These are phyloP conservation scores for Ryuthela nishihirai DNA, from an alignment of 2,888 invertebrate genomes.

Conservation along the genomic window DNA sequence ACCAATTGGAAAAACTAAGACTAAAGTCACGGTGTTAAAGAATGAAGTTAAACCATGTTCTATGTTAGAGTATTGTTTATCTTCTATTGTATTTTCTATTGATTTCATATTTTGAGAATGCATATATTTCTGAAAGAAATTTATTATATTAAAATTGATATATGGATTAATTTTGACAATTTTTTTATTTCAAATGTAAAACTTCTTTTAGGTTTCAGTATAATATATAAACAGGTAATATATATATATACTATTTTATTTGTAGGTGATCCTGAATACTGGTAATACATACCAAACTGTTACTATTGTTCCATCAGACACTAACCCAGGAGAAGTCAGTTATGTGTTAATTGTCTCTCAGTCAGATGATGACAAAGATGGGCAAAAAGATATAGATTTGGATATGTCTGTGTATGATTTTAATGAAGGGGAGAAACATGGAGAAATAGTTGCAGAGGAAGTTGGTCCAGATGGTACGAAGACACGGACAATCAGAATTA, in stretches of 20 bases:
- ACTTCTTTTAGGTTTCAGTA: no score
- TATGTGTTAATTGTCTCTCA: conserved; percentile 78
- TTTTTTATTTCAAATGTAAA: no score
- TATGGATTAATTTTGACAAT: no score
- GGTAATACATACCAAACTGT: conserved; percentile 72
- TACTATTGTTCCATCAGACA: conserved; percentile 75
- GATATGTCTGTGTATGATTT: conserved; percentile 70
- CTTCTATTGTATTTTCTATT: no score
- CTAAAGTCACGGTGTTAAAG: no score
- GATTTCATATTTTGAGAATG: no score
- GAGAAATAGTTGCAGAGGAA: conserved; percentile 59
- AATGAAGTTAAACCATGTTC: no score
- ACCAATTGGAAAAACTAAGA: no score
- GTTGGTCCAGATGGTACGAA: conserved; percentile 31
- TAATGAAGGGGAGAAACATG: conserved; percentile 62
- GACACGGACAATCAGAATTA: conserved; percentile 57
- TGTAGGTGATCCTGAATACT: conserved; percentile 47
- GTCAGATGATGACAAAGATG: conserved; percentile 55
- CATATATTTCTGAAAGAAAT: no score
- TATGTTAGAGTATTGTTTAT: no score
- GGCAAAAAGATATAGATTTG: conserved; percentile 55
- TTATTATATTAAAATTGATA: no score
- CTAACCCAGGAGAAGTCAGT: conserved; percentile 72
- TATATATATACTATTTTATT: conserved; percentile 1
- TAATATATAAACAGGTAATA: no score